Percentiles rank a stretch among this genome's conserved stretches.
phyloP scores from a whole-genome alignment of 2,113 vertebrate genomes.

The Poicephalus gulielmi region DNA sequence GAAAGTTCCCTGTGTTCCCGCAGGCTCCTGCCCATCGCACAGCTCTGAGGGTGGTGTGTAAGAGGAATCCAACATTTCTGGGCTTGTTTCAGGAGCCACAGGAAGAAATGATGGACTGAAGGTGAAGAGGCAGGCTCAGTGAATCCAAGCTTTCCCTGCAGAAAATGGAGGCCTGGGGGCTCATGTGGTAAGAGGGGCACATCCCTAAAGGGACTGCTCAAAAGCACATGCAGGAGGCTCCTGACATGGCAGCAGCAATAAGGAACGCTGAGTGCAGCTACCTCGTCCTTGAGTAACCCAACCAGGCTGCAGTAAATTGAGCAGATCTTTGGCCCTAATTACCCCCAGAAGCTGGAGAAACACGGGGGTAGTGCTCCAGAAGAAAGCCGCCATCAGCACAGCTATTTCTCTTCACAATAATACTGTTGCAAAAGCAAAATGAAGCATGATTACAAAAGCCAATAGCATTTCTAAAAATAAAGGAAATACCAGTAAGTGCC shows the following conservation, averaged over 20 bases:
- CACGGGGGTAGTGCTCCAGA: accelerated
- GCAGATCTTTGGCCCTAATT: neutral
- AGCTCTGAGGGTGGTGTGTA: accelerated
- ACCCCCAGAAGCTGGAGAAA: neutral
- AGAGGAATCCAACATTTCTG: neutral
- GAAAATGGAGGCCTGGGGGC: neutral
- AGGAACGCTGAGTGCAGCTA: accelerated
- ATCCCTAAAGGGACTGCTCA: neutral
- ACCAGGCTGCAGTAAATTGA: neutral
- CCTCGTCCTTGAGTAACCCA: neutral
- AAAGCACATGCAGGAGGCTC: neutral
- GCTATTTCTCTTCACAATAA: neutral
- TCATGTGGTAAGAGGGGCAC: neutral
- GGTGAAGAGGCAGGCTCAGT: neutral
- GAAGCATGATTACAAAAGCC: neutral
- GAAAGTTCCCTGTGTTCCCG: accelerated
- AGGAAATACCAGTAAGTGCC: conserved; percentile 1
- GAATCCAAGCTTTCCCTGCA: neutral
- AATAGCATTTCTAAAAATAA: conserved; percentile 25
- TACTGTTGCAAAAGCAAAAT: neutral
- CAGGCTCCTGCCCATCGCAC: neutral
- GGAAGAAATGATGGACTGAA: neutral
- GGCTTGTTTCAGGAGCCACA: neutral
- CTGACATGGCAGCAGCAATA: accelerated
- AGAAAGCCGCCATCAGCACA: neutral